phyloP scores from a whole-genome alignment of 2,888 invertebrate species.

The Schizotus pectinicornis region DNA sequence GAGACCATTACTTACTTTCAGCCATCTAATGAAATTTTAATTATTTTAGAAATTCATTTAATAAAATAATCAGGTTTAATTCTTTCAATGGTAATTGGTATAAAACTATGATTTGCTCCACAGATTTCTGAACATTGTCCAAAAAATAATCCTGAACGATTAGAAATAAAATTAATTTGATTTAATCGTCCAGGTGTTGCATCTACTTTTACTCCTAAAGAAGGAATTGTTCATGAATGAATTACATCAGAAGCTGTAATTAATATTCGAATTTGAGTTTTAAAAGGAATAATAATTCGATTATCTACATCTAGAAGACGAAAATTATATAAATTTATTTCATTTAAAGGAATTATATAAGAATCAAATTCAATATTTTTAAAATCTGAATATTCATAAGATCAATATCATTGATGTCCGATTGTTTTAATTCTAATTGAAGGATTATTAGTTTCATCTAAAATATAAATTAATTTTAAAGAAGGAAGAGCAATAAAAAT shows the following conservation, averaged over 20 bases:
- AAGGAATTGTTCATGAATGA: conserved; percentile 70
- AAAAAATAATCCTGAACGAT: conserved; percentile 70
- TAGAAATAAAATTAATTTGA: conserved; percentile 67
- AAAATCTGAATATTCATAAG: conserved; percentile 71
- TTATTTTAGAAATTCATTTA: conserved; percentile 64
- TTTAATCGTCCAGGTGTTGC: conserved; percentile 70
- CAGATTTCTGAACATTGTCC: conserved; percentile 86
- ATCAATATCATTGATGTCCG: conserved; percentile 62
- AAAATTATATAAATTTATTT: conserved; percentile 58
- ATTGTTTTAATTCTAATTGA: conserved; percentile 66
- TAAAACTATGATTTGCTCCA: conserved; percentile 80
- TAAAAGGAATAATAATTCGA: conserved; percentile 64
- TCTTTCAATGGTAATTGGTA: conserved; percentile 74
- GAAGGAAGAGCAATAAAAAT: conserved; percentile 70
- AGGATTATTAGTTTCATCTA: conserved; percentile 68
- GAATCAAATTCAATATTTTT: conserved; percentile 65
- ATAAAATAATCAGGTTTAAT: conserved; percentile 63
- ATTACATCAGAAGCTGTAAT: conserved; percentile 69
- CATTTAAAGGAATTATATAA: conserved; percentile 63
- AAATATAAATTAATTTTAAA: conserved; percentile 65
- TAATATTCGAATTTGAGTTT: conserved; percentile 69
- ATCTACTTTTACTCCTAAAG: conserved; percentile 70
- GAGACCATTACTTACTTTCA: conserved; percentile 74
- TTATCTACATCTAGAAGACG: conserved; percentile 71
- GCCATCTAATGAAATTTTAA: conserved; percentile 67